A percentile compares a stretch with the other conserved stretches of the same genome.
phyloP scores from a whole-genome alignment of 1,140 invertebrate species.

The Sinella curviseta region DNA sequence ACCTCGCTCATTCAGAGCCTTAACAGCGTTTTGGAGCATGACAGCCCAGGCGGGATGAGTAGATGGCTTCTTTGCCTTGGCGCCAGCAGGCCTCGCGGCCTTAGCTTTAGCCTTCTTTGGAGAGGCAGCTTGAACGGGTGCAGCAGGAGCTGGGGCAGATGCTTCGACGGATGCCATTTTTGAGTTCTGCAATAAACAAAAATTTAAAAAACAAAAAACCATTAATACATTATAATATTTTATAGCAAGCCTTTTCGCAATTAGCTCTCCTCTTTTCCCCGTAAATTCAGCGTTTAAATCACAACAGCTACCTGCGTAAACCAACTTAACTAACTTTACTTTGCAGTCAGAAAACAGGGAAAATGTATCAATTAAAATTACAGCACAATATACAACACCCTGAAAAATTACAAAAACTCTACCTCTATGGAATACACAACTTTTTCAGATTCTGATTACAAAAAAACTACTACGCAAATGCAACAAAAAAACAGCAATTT shows the following conservation, averaged over 20 bases:
- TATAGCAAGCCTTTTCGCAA: neutral
- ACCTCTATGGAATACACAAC: no score
- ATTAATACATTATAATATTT: neutral
- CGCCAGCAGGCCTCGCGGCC: slow-evolving; percentile 44
- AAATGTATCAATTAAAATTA: neutral
- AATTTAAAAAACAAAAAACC: neutral
- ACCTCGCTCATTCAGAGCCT: slow-evolving; percentile 62
- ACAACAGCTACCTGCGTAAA: neutral
- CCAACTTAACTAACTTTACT: neutral
- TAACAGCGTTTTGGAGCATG: slow-evolving; percentile 61
- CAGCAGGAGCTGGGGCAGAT: slow-evolving; percentile 30
- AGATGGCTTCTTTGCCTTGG: slow-evolving; percentile 33
- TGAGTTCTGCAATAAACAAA: neutral
- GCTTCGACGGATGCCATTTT: slow-evolving; percentile 18
- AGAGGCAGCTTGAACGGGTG: slow-evolving; percentile 31
- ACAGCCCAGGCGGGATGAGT: slow-evolving; percentile 49
- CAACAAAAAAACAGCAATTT: neutral
- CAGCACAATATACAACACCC: no score
- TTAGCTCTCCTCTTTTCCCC: no score
- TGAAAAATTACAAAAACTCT: no score
- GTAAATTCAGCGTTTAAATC: no score
- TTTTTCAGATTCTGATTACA: neutral
- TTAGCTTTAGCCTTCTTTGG: slow-evolving; percentile 46
- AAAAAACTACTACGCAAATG: neutral
- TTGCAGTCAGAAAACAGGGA: neutral